Percentiles rank a stretch among this genome's conserved stretches.
These are phyloP conservation scores for Orussus abietinus DNA, from an alignment of 1,140 invertebrate species.

Conservation along the genomic window DNA sequence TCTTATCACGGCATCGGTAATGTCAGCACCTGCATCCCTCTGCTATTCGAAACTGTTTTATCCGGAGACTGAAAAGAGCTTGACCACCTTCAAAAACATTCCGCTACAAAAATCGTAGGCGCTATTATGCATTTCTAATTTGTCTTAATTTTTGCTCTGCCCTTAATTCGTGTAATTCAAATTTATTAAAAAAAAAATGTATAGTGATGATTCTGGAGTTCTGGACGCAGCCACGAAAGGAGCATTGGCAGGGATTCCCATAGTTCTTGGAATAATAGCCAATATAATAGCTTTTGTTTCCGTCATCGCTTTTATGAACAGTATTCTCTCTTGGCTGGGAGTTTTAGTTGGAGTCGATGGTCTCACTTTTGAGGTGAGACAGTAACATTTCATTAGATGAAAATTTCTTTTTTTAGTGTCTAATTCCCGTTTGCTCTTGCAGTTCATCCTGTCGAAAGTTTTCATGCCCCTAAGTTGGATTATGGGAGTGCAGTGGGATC, in stretches of 20 bases:
- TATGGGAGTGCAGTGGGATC: conserved; percentile 74
- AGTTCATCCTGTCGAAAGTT: conserved; percentile 77
- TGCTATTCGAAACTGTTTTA: conserved; percentile 86
- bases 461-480: conserved; percentile 82
- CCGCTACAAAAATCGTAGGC: conserved; percentile 62
- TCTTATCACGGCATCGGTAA: conserved; percentile 86
- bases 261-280: conserved; percentile 84
- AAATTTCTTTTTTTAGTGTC: conserved; percentile 1
- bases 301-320: conserved; percentile 80
- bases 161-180: too few relatives aligned
- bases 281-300: conserved; percentile 91
- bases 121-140: not conserved
- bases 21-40: conserved; percentile 91
- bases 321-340: conserved; percentile 75
- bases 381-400: conserved; percentile 9
- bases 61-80: conserved; percentile 79
- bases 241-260: conserved; percentile 73
- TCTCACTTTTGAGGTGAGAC: conserved; percentile 55
- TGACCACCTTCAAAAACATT: conserved; percentile 67
- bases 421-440: conserved; percentile 8
- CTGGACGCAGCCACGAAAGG: conserved; percentile 88
- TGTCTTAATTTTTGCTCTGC: not conserved
- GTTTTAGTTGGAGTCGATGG: conserved; percentile 63
- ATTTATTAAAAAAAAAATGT: too few relatives aligned
- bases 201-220: conserved; percentile 74